Evolutionary conservation across 2,113 vertebrate species (phyloP), one percentile per base, ranked within the genome.

Genomic region (Aythya baeri): DNA sequence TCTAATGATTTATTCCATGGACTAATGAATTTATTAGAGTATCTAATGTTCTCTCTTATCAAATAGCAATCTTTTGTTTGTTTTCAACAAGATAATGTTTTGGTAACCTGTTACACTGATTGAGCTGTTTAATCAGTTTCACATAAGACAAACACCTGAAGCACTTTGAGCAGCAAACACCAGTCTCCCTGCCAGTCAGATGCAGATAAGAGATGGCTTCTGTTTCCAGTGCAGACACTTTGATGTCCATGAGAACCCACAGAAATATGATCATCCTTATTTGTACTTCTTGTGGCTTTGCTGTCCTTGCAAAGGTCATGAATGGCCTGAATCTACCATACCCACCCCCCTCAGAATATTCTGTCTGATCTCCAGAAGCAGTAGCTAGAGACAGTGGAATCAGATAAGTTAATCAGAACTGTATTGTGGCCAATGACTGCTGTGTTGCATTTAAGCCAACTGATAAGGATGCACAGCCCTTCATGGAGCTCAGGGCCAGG

Each of bases 21-120:
- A 84, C 54, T 59, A 77, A 66, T 62, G 13, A 89, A 76, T 81
- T 70, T 9, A 57, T 81, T 78, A 87, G 14, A 87, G 17, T 74
- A 57, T 88, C 63, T 43, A 88, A 68, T 8, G 50, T 15, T 29
- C 59, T 80, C 50, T 84, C 89, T 78, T 62, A 79, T 57, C 90
- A 93, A 70, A 36, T 23, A 86, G 31, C 29, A 80, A 88, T 85
- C 62, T 89, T 67, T 26, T 54, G 16, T 70, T 89, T 93, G 31
- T 78, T 95, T 86, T 95, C 70, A 82, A 41, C 38, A 85, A 58
- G 34, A 79, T 55, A 87, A 84, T 62, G n/a, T 34, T 93, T 92
- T 63, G 63, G 68, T 49, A 94, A 70, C n/a, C 52, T 81, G 62
- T 74, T 83, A 88, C 11, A 31, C 86, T 67, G 58, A 95, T 38